Evolutionary conservation across 2,113 vertebrate species (phyloP), one percentile per base, ranked within the genome.

Genomic region (Lampris incognitus): DNA sequence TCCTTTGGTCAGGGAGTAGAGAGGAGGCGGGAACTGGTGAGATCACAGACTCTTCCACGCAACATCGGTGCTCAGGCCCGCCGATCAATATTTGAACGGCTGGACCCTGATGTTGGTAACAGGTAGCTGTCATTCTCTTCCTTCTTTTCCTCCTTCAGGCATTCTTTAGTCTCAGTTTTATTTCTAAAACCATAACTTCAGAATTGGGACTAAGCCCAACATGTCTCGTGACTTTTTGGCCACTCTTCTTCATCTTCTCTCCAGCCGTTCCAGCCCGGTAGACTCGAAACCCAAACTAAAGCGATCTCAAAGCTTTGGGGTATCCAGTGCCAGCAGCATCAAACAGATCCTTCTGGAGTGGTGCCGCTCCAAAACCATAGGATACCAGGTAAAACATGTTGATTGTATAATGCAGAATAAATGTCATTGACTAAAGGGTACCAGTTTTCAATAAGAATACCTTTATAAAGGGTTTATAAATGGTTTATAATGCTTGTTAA

Each of bases 331-430:
- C 71, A 98, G 97, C 95, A 98, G 96, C 93, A 99, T 99, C 89
- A 99, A 99, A 80, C 97, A 99, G 92, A 97, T 98, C 76, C 95
- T 99, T 10, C 93, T 99, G 0, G 97, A 99, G 42, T 99, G 98
- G 98, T 99, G 98, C 81, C 97, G 98, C 10, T 98, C 95, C 73
- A 98, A 99, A 93, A 99, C 98, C 41, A 87, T 97, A 1, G 97
- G 98, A 85, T 99, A 99, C 92, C 94, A 98, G 96, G 98, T 98
- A 72, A 85, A 58, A 61, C 13, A 56, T 24, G 24, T 24, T 24
- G 24, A 24, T 24, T 24, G 24, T 24, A 24, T 24, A 24, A 24
- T 24, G 24, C 24, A 24, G 24, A 24, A 24, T 24, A 24, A 24
- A 24, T 24, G 24, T 24, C 24, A 24, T 24, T 24, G 24, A 24